Percentiles rank a stretch among this genome's conserved stretches.
Conservation (phyloP, 2,113 vertebrate species). For the Dipodomys spectabilis region DNA sequence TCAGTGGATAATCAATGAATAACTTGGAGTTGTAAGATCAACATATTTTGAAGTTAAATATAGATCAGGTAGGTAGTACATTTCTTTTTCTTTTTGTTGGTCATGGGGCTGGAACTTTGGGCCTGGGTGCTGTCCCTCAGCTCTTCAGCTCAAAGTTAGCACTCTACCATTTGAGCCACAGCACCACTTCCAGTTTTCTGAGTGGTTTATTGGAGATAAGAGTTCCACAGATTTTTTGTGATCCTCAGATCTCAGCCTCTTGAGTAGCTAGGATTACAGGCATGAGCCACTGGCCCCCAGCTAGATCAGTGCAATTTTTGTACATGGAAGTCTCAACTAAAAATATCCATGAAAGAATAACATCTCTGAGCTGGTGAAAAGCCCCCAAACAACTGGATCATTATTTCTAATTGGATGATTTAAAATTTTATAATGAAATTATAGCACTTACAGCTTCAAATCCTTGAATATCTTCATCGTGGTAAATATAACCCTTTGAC, state of each 20-base stretch:
- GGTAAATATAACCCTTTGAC: constrained; percentile 39
- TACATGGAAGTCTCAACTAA: background rate
- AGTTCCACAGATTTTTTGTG: too few species aligned
- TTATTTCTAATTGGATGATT: constrained; percentile 29
- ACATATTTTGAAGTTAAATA: constrained; percentile 47
- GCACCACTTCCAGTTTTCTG: too few species aligned
- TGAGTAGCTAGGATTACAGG: too few species aligned
- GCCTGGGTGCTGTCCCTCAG: too few species aligned
- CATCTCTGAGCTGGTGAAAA: constrained; percentile 18
- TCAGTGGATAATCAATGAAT: background rate
- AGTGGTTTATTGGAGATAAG: too few species aligned
- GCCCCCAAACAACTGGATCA: constrained; percentile 22
- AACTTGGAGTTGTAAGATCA: constrained; percentile 1
- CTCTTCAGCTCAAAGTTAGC: too few species aligned
- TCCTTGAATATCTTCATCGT: constrained; percentile 40
- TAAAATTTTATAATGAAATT: constrained; percentile 42
- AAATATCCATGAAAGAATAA: constrained; percentile 21
- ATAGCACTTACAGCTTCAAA: background rate
- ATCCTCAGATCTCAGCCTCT: too few species aligned
- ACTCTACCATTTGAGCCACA: too few species aligned
- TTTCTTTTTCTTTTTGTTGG: background rate
- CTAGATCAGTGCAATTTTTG: background rate
- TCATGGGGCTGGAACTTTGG: too few species aligned
- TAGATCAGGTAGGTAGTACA: background rate
- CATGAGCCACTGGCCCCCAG: too few species aligned